Conservation (phyloP, 2,888 invertebrate species). For the Globia sparganii region DNA sequence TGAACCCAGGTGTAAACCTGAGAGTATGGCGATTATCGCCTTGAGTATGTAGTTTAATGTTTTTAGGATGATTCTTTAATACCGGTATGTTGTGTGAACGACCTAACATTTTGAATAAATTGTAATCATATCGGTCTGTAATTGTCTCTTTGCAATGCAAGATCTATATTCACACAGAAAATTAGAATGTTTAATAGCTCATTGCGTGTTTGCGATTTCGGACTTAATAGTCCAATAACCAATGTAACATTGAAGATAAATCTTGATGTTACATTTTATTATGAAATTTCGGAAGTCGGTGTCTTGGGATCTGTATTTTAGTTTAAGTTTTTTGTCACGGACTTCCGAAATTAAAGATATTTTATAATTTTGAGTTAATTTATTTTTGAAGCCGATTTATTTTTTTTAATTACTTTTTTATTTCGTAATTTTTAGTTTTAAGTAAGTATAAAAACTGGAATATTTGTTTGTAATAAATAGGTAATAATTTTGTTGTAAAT, state of each 20-base stretch:
- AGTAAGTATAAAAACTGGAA: too few relatives aligned
- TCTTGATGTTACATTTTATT: neutral
- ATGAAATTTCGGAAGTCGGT: too few relatives aligned
- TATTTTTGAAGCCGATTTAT: too few relatives aligned
- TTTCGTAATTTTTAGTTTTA: too few relatives aligned
- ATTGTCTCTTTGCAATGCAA: neutral
- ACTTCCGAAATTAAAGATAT: too few relatives aligned
- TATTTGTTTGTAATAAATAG: too few relatives aligned
- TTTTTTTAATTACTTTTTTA: too few relatives aligned
- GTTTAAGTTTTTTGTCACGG: too few relatives aligned
- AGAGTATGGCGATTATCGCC: slow-evolving; percentile 20
- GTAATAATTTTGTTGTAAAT: too few relatives aligned
- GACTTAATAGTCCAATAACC: too few relatives aligned
- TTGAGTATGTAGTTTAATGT: slow-evolving; percentile 33
- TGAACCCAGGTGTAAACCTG: slow-evolving; percentile 44
- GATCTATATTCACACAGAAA: slow-evolving; percentile 7
- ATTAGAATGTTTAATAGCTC: neutral
- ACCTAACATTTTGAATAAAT: slow-evolving; percentile 40
- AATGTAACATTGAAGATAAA: neutral
- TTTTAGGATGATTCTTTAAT: slow-evolving; percentile 45
- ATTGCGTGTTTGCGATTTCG: neutral
- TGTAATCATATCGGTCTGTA: slow-evolving; percentile 13
- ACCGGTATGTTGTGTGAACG: slow-evolving; percentile 37
- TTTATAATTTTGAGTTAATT: too few relatives aligned
- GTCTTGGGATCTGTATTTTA: too few relatives aligned